phyloP scores from a whole-genome alignment of 1,140 invertebrate species.

The Drosophila paulistorum region DNA sequence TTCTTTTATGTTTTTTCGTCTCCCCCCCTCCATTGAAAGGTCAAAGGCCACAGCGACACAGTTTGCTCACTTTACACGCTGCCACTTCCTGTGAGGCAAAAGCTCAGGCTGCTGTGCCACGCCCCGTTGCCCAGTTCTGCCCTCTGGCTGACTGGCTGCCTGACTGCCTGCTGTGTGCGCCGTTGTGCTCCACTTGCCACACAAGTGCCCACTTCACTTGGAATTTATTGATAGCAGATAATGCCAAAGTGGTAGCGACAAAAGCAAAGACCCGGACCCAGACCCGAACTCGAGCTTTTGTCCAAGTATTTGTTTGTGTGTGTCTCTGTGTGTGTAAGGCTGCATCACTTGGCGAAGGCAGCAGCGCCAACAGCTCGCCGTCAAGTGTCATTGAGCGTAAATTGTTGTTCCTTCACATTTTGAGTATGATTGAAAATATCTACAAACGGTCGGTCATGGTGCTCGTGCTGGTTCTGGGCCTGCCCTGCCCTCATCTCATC shows the following conservation, averaged over 20 bases:
- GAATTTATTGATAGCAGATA: constrained; percentile 82
- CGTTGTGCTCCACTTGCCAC: constrained; percentile 75
- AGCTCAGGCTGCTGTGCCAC: constrained; percentile 34
- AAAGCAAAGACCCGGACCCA: constrained; percentile 59
- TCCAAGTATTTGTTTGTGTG: constrained; percentile 30
- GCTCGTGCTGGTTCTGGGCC: too few relatives aligned
- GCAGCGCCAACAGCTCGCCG: constrained; percentile 65
- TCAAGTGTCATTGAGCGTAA: constrained; percentile 80
- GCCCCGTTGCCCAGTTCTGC: constrained; percentile 20
- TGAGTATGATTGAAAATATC: constrained; percentile 82
- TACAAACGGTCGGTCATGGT: constrained; percentile 47
- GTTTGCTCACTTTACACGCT: constrained; percentile 71
- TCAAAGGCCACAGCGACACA: constrained; percentile 78
- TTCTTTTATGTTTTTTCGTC: neutral
- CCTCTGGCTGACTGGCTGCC: constrained; percentile 9
- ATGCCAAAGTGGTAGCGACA: constrained; percentile 76
- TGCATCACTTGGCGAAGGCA: constrained; percentile 53
- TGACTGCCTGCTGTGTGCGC: constrained; percentile 45
- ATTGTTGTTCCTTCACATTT: constrained; percentile 82
- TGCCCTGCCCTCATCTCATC: too few relatives aligned
- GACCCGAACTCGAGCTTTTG: constrained; percentile 13
- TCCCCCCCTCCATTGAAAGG: constrained; percentile 44
- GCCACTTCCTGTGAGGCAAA: constrained; percentile 62
- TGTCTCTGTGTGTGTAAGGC: constrained; percentile 29
- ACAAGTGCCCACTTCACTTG: constrained; percentile 80